Percentiles rank a stretch among this genome's conserved stretches.
phyloP scores from a whole-genome alignment of 2,113 vertebrate species.

The Ranitomeya variabilis region DNA sequence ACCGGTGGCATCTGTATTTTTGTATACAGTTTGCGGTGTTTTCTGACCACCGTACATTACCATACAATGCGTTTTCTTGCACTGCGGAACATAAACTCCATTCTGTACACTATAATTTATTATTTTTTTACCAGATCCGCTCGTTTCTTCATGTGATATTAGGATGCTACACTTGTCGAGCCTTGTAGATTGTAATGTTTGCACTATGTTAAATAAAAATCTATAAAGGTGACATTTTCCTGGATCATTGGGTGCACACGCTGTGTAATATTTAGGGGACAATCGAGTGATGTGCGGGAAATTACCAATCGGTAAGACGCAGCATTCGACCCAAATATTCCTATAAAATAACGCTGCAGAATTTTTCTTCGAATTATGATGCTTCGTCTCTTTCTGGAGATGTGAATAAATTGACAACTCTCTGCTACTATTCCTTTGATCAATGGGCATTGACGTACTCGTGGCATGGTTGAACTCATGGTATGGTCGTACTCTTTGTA shows the following conservation, averaged over 20 bases:
- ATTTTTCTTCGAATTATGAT: background rate
- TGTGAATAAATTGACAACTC: background rate
- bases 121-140: background rate
- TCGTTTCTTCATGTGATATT: background rate
- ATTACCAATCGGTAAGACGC: background rate
- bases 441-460: too few species aligned
- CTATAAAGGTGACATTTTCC: background rate
- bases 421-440: background rate
- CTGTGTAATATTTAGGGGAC: background rate
- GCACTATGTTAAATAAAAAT: conserved; percentile 1
- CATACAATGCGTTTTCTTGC: background rate
- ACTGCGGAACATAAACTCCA: background rate
- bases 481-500: too few species aligned
- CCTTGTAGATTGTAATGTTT: background rate
- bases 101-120: conserved; percentile 23
- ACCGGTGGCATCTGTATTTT: background rate
- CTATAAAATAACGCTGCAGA: background rate
- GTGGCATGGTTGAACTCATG: too few species aligned
- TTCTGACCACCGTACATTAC: background rate
- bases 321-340: background rate
- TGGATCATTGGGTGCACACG: background rate
- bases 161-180: background rate
- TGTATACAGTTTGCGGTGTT: background rate
- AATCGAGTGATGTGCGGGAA: background rate
- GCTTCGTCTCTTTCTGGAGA: background rate